Conservation (phyloP, 2,888 invertebrate species). For the Mimachlamys varia region DNA sequence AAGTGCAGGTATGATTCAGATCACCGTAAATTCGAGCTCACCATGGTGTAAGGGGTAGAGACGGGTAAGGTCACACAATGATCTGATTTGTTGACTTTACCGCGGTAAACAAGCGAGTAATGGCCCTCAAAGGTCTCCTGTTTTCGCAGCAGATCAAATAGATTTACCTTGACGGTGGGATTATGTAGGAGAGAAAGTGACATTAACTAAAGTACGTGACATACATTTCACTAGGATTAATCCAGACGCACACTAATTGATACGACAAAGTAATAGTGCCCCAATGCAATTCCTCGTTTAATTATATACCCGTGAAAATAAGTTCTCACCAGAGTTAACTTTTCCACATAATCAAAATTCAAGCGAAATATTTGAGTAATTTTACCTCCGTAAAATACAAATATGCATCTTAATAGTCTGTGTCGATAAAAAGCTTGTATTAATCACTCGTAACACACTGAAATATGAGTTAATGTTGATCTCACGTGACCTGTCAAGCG, state of each 20-base stretch:
- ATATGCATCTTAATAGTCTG: background rate
- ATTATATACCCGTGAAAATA: no score
- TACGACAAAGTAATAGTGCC: background rate
- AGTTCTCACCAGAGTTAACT: no score
- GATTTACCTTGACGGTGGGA: background rate
- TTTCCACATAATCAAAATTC: no score
- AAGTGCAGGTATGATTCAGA: no score
- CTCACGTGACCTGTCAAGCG: background rate
- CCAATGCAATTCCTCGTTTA: background rate
- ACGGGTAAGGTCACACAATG: no score
- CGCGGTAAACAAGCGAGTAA: background rate
- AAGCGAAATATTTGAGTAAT: no score
- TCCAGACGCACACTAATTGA: background rate
- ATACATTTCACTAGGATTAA: background rate
- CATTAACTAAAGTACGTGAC: background rate
- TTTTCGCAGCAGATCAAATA: background rate
- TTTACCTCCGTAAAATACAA: background rate
- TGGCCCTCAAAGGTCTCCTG: background rate
- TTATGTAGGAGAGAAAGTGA: background rate
- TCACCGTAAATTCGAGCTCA: no score
- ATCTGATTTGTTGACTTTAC: no score
- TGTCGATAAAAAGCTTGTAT: background rate
- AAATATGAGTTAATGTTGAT: background rate
- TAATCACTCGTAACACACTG: background rate
- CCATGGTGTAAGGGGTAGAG: no score